A percentile compares a stretch with the other conserved stretches of the same genome.
These are phyloP conservation scores for Drosophila pseudotakahashii DNA, from an alignment of 2,888 invertebrate species.

Conservation along the genomic window DNA sequence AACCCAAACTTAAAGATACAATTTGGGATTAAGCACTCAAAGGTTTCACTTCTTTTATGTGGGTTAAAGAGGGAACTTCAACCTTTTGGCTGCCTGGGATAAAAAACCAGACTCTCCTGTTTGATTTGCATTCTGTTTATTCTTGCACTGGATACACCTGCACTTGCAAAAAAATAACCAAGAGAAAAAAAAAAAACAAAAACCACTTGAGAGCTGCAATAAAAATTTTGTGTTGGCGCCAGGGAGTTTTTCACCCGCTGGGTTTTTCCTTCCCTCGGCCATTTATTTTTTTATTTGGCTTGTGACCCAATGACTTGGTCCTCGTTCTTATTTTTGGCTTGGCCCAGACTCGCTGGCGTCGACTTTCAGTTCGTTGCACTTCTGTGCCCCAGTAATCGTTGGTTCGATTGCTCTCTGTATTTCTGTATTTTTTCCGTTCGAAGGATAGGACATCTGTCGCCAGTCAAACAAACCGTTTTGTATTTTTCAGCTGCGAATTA, in stretches of 20 bases:
- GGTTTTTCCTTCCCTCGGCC: slow-evolving; percentile 4
- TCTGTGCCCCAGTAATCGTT: slow-evolving; percentile 18
- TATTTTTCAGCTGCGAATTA: slow-evolving; percentile 1
- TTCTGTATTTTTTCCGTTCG: background rate
- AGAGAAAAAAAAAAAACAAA: background rate
- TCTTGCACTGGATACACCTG: slow-evolving; percentile 5
- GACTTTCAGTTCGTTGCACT: slow-evolving; percentile 50
- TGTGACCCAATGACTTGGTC: slow-evolving; percentile 67
- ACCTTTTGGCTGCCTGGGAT: slow-evolving; percentile 24
- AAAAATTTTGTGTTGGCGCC: slow-evolving; percentile 58
- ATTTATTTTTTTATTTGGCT: slow-evolving; percentile 34
- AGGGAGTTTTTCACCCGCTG: slow-evolving; percentile 19
- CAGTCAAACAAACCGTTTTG: background rate
- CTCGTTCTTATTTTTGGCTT: slow-evolving; percentile 46
- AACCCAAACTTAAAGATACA: slow-evolving; percentile 49
- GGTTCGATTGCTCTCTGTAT: slow-evolving; percentile 6
- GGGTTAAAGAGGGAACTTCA: slow-evolving; percentile 4
- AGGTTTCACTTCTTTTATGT: background rate
- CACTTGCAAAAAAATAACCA: background rate
- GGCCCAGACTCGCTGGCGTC: slow-evolving; percentile 65
- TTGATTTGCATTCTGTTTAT: slow-evolving; percentile 28
- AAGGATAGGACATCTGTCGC: background rate
- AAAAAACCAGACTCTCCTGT: background rate
- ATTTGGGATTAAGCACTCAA: slow-evolving; percentile 52
- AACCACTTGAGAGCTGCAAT: slow-evolving; percentile 39